A percentile compares a stretch with the other conserved stretches of the same genome.
phyloP scores from a whole-genome alignment of 1,140 invertebrate species.

The Bicyclus anynana region DNA sequence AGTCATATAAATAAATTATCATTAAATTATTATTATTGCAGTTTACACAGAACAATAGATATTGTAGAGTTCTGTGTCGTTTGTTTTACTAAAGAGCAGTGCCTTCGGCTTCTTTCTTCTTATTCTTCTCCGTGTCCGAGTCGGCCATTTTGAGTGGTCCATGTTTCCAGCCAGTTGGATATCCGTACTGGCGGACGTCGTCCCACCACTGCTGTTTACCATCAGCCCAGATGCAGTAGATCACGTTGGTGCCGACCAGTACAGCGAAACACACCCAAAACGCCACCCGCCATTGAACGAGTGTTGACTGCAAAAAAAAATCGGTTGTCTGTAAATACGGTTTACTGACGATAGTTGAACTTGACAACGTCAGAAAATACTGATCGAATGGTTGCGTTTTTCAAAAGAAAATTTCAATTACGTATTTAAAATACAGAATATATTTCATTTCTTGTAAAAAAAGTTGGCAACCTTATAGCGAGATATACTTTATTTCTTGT shows the following conservation, averaged over 20 bases:
- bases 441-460: too few species aligned
- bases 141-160: slow-evolving; percentile 48
- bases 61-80: neutral
- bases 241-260: slow-evolving; percentile 83
- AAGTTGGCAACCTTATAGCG: too few species aligned
- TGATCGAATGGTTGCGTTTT: too few species aligned
- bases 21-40: neutral
- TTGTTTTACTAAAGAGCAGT: slow-evolving; percentile 28
- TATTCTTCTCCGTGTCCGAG: slow-evolving; percentile 56
- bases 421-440: too few species aligned
- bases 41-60: too few species aligned
- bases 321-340: too few species aligned
- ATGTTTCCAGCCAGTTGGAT: slow-evolving; percentile 62
- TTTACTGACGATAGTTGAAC: too few species aligned
- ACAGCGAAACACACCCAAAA: slow-evolving; percentile 89
- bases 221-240: slow-evolving; percentile 85
- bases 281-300: slow-evolving; percentile 86
- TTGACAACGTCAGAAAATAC: too few species aligned
- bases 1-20: neutral
- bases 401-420: too few species aligned
- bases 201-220: slow-evolving; percentile 86
- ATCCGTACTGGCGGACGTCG: slow-evolving; percentile 67
- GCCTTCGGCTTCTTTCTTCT: slow-evolving; percentile 47
- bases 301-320: slow-evolving; percentile 80
- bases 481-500: too few species aligned